These are phyloP conservation scores for Threskiornis aethiopicus DNA, from an alignment of 2,797 vertebrate genomes.

Conservation along the genomic window DNA sequence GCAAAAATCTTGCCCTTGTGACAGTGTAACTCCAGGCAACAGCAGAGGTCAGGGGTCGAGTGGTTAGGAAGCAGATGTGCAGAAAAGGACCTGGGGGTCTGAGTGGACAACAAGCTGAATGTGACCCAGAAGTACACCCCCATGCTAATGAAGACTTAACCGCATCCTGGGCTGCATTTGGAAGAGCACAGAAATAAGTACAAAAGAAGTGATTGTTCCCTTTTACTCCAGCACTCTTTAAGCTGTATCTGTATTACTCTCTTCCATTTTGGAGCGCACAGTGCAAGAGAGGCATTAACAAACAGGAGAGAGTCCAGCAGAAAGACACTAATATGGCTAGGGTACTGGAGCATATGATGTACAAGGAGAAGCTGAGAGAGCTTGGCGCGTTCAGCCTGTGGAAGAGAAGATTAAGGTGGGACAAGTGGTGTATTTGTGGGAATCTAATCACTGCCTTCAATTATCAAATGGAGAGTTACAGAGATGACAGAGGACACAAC, in stretches of 20 bases:
- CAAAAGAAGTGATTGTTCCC: not conserved
- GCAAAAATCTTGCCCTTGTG: not conserved
- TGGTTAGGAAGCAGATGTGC: not conserved
- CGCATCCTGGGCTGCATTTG: not conserved
- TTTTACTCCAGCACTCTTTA: not conserved
- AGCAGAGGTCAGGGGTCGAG: not conserved
- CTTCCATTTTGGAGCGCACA: not conserved
- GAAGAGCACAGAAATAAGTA: not conserved
- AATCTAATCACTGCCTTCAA: not conserved
- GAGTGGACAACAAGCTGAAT: not conserved
- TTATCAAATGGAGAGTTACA: not conserved
- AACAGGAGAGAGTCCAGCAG: not conserved
- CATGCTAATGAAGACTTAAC: not conserved
- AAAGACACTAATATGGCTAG: not conserved
- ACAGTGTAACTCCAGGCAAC: fast-evolving
- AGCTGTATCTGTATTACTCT: not conserved
- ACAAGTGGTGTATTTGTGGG: not conserved
- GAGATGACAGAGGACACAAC: not conserved
- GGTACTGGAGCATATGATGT: not conserved
- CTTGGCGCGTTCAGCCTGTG: fast-evolving
- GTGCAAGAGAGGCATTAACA: not conserved
- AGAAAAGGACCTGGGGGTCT: not conserved
- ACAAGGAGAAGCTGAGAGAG: not conserved
- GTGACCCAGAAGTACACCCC: not conserved
- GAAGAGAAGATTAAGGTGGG: not conserved